phyloP scores from a whole-genome alignment of 2,113 vertebrate genomes.

The Cheilinus undulatus region DNA sequence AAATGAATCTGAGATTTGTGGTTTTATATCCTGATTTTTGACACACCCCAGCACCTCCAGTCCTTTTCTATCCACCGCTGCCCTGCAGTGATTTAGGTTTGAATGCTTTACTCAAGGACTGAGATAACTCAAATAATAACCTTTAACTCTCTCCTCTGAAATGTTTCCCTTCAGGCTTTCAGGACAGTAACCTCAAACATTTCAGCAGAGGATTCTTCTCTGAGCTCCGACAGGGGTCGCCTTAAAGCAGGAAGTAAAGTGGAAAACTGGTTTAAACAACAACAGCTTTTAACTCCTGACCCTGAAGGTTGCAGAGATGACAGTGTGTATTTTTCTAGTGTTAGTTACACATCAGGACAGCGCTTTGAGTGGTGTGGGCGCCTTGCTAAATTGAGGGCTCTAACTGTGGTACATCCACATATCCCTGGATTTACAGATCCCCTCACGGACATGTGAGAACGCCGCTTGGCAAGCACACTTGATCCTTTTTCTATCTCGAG shows the following conservation, averaged over 20 bases:
- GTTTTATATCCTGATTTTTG: too few relatives aligned
- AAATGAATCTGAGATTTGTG: too few relatives aligned
- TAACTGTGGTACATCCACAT: conserved; percentile 16
- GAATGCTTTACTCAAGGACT: neutral
- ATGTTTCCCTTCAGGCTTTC: neutral
- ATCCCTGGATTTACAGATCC: conserved; percentile 59
- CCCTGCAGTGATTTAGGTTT: neutral
- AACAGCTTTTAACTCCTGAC: conserved; percentile 33
- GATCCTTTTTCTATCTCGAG: conserved; percentile 48
- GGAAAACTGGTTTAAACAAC: conserved; percentile 36
- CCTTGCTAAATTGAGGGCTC: conserved; percentile 8
- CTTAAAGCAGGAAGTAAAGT: conserved; percentile 23
- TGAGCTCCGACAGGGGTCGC: conserved; percentile 1
- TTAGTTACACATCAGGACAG: neutral
- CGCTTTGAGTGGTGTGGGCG: neutral
- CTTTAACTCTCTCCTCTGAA: neutral
- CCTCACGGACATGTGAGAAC: conserved; percentile 3
- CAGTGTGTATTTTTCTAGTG: conserved; percentile 7
- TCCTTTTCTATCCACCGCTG: neutral
- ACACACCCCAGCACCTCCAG: conserved; percentile 1
- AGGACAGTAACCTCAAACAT: conserved; percentile 10
- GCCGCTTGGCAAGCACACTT: conserved; percentile 23
- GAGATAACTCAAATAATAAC: conserved; percentile 23
- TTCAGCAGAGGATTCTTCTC: conserved; percentile 2
- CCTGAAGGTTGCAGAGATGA: neutral